These are phyloP conservation scores for Phylloscopus collybita DNA, from an alignment of 2,797 vertebrate species.

Conservation along the genomic window DNA sequence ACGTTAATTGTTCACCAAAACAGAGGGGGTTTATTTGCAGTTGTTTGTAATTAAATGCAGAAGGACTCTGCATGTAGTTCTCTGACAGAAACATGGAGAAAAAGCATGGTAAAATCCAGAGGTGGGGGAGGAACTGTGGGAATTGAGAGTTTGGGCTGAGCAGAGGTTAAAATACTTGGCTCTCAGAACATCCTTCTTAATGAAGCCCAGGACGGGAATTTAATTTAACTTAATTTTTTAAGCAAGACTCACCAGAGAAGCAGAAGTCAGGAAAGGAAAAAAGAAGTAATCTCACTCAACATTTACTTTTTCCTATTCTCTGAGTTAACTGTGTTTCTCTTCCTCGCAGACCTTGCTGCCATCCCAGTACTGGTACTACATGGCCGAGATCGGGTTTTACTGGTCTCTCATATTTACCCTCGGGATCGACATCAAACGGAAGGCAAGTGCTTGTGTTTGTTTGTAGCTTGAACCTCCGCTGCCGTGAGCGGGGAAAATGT, in stretches of 20 bases:
- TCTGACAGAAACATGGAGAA: background rate
- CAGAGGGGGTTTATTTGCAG: background rate
- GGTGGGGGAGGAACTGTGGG: conserved; percentile 4
- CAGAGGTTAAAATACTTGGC: conserved; percentile 62
- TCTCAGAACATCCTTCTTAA: conserved; percentile 29
- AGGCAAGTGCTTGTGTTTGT: conserved; percentile 78
- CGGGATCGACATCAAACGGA: conserved; percentile 88
- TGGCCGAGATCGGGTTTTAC: conserved; percentile 92
- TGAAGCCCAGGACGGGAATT: conserved; percentile 43
- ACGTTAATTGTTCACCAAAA: background rate
- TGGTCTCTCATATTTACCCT: conserved; percentile 90
- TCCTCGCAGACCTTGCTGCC: conserved; percentile 84
- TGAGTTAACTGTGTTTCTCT: background rate
- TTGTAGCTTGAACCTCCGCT: background rate
- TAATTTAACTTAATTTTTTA: conserved; percentile 36
- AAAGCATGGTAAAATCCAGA: background rate
- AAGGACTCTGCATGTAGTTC: background rate
- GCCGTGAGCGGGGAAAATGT: accelerated
- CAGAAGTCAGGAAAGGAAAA: background rate
- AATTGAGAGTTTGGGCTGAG: conserved; percentile 17
- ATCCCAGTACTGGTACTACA: conserved; percentile 97
- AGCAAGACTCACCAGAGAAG: conserved; percentile 1
- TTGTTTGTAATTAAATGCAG: conserved; percentile 53
- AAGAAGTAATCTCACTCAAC: background rate
- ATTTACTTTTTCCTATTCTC: background rate